These are phyloP conservation scores for Eristalis intricaria DNA, from an alignment of 2,888 invertebrate species.

Conservation along the genomic window DNA sequence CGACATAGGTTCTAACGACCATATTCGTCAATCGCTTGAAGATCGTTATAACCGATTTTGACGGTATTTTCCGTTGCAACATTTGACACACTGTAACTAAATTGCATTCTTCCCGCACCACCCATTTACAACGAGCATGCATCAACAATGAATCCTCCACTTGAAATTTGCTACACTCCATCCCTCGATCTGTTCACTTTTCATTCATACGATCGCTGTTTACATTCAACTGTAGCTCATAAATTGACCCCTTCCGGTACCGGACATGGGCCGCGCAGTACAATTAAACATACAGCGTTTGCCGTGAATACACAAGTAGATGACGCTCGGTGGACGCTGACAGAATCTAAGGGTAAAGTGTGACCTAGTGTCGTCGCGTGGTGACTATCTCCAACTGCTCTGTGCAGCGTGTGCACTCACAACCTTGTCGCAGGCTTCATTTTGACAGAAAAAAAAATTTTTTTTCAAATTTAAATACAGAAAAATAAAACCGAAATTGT, in stretches of 20 bases:
- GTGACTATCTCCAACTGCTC: conserved; percentile 24
- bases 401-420: conserved; percentile 26
- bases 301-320: conserved; percentile 70
- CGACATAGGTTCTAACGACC: too few species aligned
- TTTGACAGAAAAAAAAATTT: neutral
- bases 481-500: neutral
- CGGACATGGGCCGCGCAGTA: conserved; percentile 74
- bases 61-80: too few species aligned
- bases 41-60: too few species aligned
- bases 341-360: conserved; percentile 64
- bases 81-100: too few species aligned
- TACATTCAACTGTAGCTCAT: conserved; percentile 68
- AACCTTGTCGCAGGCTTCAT: conserved; percentile 34
- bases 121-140: neutral
- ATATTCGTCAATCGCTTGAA: too few species aligned
- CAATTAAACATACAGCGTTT: conserved; percentile 67
- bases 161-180: neutral
- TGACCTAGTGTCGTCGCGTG: conserved; percentile 68
- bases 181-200: conserved; percentile 51
- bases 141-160: neutral
- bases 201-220: conserved; percentile 69
- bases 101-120: too few species aligned
- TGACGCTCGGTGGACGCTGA: conserved; percentile 44
- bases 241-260: conserved; percentile 76
- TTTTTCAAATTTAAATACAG: neutral